Base-by-base conservation (phyloP, 2,113 vertebrate species). In the Hystrix cristata region DNA sequence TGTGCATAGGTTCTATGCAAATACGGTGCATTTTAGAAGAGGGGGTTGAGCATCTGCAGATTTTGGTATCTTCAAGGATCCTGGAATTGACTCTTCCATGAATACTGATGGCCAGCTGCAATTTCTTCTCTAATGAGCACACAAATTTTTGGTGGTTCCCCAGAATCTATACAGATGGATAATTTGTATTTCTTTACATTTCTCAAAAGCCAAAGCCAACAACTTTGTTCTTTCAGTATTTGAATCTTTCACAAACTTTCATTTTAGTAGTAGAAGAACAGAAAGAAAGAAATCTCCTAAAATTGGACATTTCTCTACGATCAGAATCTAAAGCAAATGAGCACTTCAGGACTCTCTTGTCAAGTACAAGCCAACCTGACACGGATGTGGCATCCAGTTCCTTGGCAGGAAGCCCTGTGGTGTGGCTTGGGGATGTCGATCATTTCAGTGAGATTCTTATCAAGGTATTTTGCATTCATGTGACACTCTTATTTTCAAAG, bases 401-500 rank as follows among this genome's bases (percentile, higher is more conserved):
- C 62, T 86, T 67, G 46, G n/a, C 64, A 80, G 18, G 15, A 67
- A 72, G 60, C 23, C 53, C 64, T 72, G 55, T 25, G 46, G 25
- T 91, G n/a, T 87, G 67, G 29, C 12, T 83, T 7, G 72, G 67
- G 46, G 59, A 60, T 27, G 69, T 15, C 4, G 60, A 3, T 71
- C 19, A 59, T 38, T 34, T 64, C 59, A 16, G 19, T 51, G 34
- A 87, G 78, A 46, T 53, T 69, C 91, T 85, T 55, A 90, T 27
- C 43, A 67, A 95, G 25, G 60, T 62, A 91, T 7, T 92, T 90
- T 67, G 78, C 53, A 80, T 86, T 81, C 27, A 23, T 78, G 57
- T 94, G 65, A 93, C n/a, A 74, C 21, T 71, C 86, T 62, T 84
- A 86, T 87, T 72, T 93, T 67, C 89, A 96, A 82, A 86, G 79